phyloP scores from a whole-genome alignment of 2,797 vertebrate species.

The Momotus momota region DNA sequence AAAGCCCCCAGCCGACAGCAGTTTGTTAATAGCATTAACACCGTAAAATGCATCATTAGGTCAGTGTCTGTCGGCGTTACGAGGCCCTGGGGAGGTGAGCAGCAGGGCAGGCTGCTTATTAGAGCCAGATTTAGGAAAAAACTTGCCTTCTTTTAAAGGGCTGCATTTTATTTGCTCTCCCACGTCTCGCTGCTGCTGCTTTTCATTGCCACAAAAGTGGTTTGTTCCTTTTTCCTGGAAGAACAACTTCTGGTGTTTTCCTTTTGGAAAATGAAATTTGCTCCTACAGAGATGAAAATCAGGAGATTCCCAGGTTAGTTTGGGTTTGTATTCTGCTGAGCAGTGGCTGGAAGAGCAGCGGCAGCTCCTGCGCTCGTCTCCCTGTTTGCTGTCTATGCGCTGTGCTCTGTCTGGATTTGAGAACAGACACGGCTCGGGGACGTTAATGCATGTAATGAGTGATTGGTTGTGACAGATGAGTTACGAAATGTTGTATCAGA shows the following conservation, averaged over 20 bases:
- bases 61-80: not conserved
- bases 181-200: fast-evolving
- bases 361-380: not conserved
- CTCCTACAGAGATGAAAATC: not conserved
- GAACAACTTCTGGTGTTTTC: not conserved
- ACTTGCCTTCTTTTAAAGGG: not conserved
- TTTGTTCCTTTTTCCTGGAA: not conserved
- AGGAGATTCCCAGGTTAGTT: not conserved
- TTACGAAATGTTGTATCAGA: not conserved
- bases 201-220: not conserved
- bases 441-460: not conserved
- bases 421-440: not conserved
- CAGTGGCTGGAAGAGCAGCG: not conserved
- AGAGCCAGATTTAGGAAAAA: not conserved
- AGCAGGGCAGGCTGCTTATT: not conserved
- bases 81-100: not conserved
- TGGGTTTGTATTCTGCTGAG: not conserved
- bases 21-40: not conserved
- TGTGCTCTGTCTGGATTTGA: not conserved
- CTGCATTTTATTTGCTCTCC: not conserved
- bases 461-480: not conserved
- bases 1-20: conserved; percentile 21
- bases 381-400: not conserved
- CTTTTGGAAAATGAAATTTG: not conserved
- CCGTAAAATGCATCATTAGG: conserved; percentile 25